Evolutionary conservation across 2,113 vertebrate genomes (phyloP), one percentile per base, ranked within the genome.

Genomic region (Paratilapia polleni): DNA sequence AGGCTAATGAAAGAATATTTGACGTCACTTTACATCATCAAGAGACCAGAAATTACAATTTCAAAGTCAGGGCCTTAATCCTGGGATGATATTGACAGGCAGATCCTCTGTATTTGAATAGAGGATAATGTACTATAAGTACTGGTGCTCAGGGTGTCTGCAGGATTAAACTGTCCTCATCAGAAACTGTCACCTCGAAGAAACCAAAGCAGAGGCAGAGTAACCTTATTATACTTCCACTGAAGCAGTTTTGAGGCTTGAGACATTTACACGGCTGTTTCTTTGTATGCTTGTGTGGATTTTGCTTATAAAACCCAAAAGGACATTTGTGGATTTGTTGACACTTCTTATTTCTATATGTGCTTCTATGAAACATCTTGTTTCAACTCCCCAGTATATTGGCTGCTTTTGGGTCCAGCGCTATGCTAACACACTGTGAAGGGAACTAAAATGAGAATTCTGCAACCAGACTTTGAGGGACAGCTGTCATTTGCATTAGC

Each of bases 401-500:
- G 43, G 66, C 43, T 47, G 43, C 43, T 28, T 49, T 49, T 12
- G 5, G 47, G 64, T 70, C 47, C 24, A 43, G 41, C 43, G 14
- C 43, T 47, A 5, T 47, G 43, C 43, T 47, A 6, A 17, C 47
- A 49, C 47, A 6, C 66, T 20, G n/a, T 43, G 66, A 70, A 20
- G 9, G 41, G 9, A 22, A 38, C 19, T 8, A 11, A 70, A 70
- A 49, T 28, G 24, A 70, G 22, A 1, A 11, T 68, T 38, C 38
- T 68, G 5, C 38, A 34, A 15, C 68, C 12, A 77, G 76, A 49
- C 20, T 31, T n/a, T 62, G 73, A 84, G 11, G 54, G 77, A 74
- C 77, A 84, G 78, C 68, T 81, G 75, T 31, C 36, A 1, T 28
- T 73, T 77, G 63, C 56, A 78, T 78, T 22, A 78, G 61, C 20